Evolutionary conservation across 2,797 vertebrate genomes (phyloP).

Genomic region (Dermochelys coriacea): DNA sequence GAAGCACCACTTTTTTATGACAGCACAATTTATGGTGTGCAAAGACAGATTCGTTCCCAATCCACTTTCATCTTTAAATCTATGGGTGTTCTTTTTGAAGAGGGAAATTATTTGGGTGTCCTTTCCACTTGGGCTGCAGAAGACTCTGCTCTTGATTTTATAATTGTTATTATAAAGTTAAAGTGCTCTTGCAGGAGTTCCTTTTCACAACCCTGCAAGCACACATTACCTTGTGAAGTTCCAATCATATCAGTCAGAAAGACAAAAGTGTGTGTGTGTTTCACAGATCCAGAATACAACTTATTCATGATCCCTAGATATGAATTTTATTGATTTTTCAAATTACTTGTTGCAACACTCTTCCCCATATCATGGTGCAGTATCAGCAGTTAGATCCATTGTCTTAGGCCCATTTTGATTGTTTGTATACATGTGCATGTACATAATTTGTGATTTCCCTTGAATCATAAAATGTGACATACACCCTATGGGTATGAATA

Average conservation of each 20-base stretch:
- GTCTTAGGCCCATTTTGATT: background rate
- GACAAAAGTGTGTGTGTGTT: background rate
- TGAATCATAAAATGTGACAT: background rate
- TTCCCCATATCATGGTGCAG: background rate
- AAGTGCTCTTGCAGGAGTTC: background rate
- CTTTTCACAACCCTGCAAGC: background rate
- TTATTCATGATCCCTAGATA: background rate
- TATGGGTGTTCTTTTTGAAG: too few relatives aligned
- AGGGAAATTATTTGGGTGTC: too few relatives aligned
- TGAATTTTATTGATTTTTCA: too few relatives aligned
- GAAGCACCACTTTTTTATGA: background rate
- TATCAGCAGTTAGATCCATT: background rate
- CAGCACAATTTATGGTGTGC: background rate
- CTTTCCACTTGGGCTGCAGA: background rate
- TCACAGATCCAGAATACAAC: background rate
- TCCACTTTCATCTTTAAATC: background rate
- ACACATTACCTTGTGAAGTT: background rate
- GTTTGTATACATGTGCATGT: background rate
- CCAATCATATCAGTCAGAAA: too few relatives aligned
- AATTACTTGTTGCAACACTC: background rate
- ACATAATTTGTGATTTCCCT: background rate
- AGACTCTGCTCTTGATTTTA: background rate
- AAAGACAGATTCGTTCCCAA: background rate
- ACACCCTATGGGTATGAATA: background rate
- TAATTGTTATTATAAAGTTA: background rate